phyloP scores from a whole-genome alignment of 2,797 vertebrate species.

The Falco rusticolus region DNA sequence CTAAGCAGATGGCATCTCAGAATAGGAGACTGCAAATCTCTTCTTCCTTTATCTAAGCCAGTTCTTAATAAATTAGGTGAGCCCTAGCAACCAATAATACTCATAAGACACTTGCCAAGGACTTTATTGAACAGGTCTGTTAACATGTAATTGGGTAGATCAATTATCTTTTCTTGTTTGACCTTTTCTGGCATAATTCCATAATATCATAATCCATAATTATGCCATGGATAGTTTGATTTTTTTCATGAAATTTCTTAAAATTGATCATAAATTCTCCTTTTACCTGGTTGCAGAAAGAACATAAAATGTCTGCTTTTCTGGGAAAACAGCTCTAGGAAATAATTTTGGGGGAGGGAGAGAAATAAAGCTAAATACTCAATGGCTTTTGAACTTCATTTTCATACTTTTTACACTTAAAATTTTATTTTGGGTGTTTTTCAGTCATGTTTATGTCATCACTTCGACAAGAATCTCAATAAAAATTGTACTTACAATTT shows the following conservation, averaged over 20 bases:
- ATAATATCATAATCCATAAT: not conserved
- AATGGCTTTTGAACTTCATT: not conserved
- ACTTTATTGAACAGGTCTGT: not conserved
- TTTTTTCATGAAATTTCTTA: not conserved
- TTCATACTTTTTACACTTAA: conserved; percentile 18
- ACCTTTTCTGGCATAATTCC: not conserved
- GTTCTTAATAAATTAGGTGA: not conserved
- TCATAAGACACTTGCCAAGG: not conserved
- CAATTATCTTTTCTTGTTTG: not conserved
- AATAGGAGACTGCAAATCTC: not conserved
- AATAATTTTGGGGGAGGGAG: not conserved
- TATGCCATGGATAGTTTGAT: not conserved
- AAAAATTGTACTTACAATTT: conserved; percentile 52
- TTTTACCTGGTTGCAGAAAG: not conserved
- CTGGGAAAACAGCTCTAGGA: conserved; percentile 19
- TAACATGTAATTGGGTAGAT: not conserved
- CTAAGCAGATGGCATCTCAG: not conserved
- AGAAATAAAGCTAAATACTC: not conserved
- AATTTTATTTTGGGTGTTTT: conserved; percentile 26
- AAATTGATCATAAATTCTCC: not conserved
- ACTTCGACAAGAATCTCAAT: conserved; percentile 43
- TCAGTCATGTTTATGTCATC: not conserved
- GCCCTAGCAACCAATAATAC: not conserved
- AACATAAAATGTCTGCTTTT: conserved; percentile 7
- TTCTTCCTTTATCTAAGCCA: not conserved